phyloP scores from a whole-genome alignment of 2,113 vertebrate genomes.

The Pollimyrus isidori region DNA sequence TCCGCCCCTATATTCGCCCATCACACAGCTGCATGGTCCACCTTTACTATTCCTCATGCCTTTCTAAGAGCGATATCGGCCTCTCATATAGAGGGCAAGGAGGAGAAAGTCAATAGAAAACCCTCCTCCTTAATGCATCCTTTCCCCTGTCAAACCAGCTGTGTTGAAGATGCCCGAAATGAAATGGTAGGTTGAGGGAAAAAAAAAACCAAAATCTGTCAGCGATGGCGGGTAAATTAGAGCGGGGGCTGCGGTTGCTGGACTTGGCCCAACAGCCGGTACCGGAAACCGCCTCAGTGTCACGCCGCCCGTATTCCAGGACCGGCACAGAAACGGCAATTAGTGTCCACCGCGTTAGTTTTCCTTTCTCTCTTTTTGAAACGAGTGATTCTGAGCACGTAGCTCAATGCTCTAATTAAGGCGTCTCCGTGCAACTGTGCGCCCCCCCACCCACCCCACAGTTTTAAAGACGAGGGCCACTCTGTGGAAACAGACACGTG shows the following conservation, averaged over 20 bases:
- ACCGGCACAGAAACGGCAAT: slow-evolving; percentile 30
- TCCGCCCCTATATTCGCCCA: background rate
- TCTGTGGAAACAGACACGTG: slow-evolving; percentile 12
- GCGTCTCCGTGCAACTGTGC: slow-evolving; percentile 18
- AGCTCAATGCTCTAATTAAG: slow-evolving; percentile 31
- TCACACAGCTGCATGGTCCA: background rate
- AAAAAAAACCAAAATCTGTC: background rate
- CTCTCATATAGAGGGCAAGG: background rate
- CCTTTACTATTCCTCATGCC: background rate
- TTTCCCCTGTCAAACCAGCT: background rate
- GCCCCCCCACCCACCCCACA: background rate
- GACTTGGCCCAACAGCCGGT: background rate
- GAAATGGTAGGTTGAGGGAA: background rate
- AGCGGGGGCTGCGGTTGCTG: background rate
- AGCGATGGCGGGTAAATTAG: background rate
- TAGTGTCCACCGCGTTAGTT: slow-evolving; percentile 21
- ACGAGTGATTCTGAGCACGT: slow-evolving; percentile 26
- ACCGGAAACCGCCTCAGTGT: slow-evolving; percentile 19
- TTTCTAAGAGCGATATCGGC: background rate
- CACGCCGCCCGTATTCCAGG: slow-evolving; percentile 2
- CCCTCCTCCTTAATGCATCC: background rate
- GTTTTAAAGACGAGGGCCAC: slow-evolving; percentile 30
- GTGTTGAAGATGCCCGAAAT: background rate
- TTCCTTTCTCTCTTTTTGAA: slow-evolving; percentile 24
- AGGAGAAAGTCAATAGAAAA: background rate